phyloP scores from a whole-genome alignment of 2,113 vertebrate species.

The Cisticola juncidis region DNA sequence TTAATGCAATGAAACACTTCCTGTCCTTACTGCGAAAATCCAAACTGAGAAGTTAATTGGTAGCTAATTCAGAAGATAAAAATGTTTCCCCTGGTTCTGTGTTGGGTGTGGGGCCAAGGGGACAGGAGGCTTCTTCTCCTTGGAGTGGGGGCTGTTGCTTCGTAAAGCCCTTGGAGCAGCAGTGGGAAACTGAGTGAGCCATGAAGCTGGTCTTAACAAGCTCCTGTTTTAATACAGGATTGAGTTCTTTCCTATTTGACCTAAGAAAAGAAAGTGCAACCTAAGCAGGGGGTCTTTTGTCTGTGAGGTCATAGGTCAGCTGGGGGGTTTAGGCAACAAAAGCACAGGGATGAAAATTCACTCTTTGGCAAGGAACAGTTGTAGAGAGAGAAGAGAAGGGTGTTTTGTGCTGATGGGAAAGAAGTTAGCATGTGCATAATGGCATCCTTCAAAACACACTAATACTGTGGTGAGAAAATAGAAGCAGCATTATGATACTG shows the following conservation, averaged over 20 bases:
- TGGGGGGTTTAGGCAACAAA: not conserved
- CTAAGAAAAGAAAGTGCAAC: not conserved
- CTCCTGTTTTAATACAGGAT: not conserved
- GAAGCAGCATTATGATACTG: not conserved
- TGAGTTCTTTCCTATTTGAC: conserved; percentile 23
- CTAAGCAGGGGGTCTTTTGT: not conserved
- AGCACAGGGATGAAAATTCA: not conserved
- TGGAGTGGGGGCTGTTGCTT: not conserved
- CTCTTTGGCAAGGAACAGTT: not conserved
- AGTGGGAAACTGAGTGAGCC: not conserved
- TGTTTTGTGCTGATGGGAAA: not conserved
- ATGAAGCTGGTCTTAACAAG: not conserved
- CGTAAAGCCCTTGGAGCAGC: not conserved
- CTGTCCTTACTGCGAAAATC: not conserved
- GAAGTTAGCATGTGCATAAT: not conserved
- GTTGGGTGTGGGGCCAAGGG: no score
- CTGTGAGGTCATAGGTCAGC: not conserved
- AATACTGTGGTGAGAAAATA: not conserved
- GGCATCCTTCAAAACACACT: not conserved
- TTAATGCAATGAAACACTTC: not conserved
- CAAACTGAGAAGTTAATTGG: not conserved
- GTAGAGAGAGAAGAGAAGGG: not conserved
- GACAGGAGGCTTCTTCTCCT: not conserved
- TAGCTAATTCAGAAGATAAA: not conserved
- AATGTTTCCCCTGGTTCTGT: not conserved